Evolutionary conservation across 2,797 vertebrate genomes (phyloP).

Genomic region (Clarias fuscus): DNA sequence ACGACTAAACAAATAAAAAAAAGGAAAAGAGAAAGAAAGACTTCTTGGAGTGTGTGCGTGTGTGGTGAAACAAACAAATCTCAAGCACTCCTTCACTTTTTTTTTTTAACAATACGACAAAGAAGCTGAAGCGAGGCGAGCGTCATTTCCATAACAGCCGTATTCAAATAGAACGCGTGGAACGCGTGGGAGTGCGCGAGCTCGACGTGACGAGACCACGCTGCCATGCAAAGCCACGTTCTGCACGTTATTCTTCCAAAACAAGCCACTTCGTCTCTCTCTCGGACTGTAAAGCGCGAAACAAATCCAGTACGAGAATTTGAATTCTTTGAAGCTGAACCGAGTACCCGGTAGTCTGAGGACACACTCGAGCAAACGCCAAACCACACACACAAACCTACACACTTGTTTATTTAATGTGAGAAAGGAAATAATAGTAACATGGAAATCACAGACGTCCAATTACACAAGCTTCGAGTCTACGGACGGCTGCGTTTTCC

Average conservation of each 20-base stretch:
- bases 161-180: not conserved
- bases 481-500: not conserved
- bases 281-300: not conserved
- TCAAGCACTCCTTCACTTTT: not conserved
- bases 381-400: not conserved
- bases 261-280: not conserved
- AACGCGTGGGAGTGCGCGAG: not conserved
- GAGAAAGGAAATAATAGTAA: not conserved
- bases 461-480: not conserved
- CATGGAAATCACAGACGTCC: not conserved
- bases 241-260: conserved; percentile 20
- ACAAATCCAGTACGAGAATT: not conserved
- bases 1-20: not conserved
- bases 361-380: not conserved
- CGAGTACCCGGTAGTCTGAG: not conserved
- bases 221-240: conserved; percentile 17
- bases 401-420: not conserved
- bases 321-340: not conserved
- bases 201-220: conserved; percentile 23
- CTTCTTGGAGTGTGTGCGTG: not conserved
- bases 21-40: not conserved
- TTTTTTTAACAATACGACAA: not conserved
- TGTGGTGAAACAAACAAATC: conserved; percentile 11
- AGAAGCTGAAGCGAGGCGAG: conserved; percentile 4
- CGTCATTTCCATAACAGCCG: conserved; percentile 39